Conservation (phyloP, 2,888 invertebrate species). For the Nomada goodeniana region DNA sequence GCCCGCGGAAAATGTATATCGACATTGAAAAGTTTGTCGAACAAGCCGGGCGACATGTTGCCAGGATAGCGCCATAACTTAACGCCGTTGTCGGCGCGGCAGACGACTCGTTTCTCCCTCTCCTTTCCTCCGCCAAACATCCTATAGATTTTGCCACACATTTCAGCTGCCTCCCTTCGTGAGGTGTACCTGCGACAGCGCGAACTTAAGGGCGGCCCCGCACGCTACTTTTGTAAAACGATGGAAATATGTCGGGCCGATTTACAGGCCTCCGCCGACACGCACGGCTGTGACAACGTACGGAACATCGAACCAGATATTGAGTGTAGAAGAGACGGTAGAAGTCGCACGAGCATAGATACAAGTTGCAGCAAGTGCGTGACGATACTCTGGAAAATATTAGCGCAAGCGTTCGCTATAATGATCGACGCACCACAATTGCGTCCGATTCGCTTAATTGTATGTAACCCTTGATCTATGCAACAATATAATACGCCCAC, state of each 20-base stretch:
- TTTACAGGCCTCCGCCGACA: conserved; percentile 55
- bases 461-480: too few relatives aligned
- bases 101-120: conserved; percentile 47
- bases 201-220: conserved; percentile 56
- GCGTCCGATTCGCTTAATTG: too few relatives aligned
- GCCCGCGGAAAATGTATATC: conserved; percentile 77
- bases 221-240: conserved; percentile 53
- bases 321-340: not conserved
- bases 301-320: conserved; percentile 13
- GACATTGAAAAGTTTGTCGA: conserved; percentile 83
- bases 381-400: too few relatives aligned
- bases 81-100: conserved; percentile 78
- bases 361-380: too few relatives aligned
- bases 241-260: conserved; percentile 64
- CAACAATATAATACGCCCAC: too few relatives aligned
- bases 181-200: conserved; percentile 54
- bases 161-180: conserved; percentile 57
- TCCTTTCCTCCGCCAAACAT: conserved; percentile 7
- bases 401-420: too few relatives aligned
- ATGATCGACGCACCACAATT: too few relatives aligned
- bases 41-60: conserved; percentile 82
- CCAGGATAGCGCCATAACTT: conserved; percentile 82
- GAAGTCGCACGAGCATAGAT: not conserved
- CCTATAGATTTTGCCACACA: conserved; percentile 47
- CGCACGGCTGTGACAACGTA: conserved; percentile 10